phyloP scores from a whole-genome alignment of 2,888 invertebrate species.

The Melikaiella ostensackeni region DNA sequence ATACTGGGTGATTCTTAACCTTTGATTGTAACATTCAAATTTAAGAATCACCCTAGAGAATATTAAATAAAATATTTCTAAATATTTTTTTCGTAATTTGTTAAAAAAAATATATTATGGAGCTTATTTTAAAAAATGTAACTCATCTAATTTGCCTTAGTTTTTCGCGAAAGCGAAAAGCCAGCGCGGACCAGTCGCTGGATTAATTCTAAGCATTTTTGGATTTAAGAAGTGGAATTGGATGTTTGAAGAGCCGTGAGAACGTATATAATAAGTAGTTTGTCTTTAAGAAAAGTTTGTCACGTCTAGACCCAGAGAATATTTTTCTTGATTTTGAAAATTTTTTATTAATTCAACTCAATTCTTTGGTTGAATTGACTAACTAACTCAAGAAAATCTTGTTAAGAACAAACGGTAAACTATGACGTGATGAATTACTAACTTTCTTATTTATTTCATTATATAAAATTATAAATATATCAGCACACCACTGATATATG shows the following conservation, averaged over 20 bases:
- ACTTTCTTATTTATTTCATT: no score
- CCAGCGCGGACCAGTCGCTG: slow-evolving; percentile 24
- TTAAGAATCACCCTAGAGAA: no score
- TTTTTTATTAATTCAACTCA: neutral
- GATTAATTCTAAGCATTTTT: slow-evolving; percentile 30
- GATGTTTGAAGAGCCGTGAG: slow-evolving; percentile 11
- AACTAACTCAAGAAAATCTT: neutral
- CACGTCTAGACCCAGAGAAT: neutral
- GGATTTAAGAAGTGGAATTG: slow-evolving; percentile 18
- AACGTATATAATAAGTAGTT: slow-evolving; percentile 32
- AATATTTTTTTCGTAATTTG: no score
- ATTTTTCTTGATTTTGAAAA: neutral
- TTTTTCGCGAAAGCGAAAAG: slow-evolving; percentile 17
- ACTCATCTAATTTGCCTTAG: slow-evolving; percentile 35
- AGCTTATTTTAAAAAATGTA: neutral
- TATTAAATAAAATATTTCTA: no score
- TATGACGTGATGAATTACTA: no score
- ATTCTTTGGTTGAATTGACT: neutral
- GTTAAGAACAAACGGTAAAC: neutral
- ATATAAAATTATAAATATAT: no score
- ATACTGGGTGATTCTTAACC: no score
- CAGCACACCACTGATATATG: no score
- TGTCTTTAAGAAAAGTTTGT: slow-evolving; percentile 5
- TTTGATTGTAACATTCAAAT: no score
- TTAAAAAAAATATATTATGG: no score